phyloP scores from a whole-genome alignment of 1,140 invertebrate species.

The Eurosta solidaginis region DNA sequence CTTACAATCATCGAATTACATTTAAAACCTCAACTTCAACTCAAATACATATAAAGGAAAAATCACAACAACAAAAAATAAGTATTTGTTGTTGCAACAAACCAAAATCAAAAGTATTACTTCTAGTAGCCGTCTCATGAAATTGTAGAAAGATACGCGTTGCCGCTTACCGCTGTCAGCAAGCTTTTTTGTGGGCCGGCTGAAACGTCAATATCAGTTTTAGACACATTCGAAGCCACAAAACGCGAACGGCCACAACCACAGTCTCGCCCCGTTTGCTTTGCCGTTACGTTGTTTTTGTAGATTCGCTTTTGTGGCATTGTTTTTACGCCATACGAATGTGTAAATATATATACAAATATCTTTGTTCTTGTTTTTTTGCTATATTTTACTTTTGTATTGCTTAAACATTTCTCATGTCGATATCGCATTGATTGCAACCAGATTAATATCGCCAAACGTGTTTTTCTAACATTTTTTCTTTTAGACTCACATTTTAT shows the following conservation, averaged over 20 bases:
- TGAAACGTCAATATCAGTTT: slow-evolving; percentile 21
- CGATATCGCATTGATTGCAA: slow-evolving; percentile 23
- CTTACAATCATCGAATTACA: slow-evolving; percentile 30
- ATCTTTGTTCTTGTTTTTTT: background rate
- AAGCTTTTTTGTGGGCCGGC: slow-evolving; percentile 15
- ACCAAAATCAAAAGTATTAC: background rate
- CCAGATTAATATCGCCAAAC: slow-evolving; percentile 1
- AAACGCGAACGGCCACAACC: background rate
- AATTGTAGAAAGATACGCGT: background rate
- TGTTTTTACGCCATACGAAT: background rate
- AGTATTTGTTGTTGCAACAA: background rate
- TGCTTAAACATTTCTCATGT: slow-evolving; percentile 2
- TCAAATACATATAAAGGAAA: background rate
- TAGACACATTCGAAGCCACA: background rate
- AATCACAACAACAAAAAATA: background rate
- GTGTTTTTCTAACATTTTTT: slow-evolving; percentile 4
- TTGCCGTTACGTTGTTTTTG: slow-evolving; percentile 5
- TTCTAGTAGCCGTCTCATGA: background rate
- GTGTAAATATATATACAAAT: background rate
- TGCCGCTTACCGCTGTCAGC: slow-evolving; percentile 4
- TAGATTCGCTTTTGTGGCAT: slow-evolving; percentile 20
- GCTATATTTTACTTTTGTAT: background rate
- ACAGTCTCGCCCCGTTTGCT: background rate
- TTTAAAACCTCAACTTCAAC: slow-evolving; percentile 14
- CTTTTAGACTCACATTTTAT: background rate